Evolutionary conservation across 1,140 invertebrate species (phyloP).

Genomic region (Zaprionus tsacasi): DNA sequence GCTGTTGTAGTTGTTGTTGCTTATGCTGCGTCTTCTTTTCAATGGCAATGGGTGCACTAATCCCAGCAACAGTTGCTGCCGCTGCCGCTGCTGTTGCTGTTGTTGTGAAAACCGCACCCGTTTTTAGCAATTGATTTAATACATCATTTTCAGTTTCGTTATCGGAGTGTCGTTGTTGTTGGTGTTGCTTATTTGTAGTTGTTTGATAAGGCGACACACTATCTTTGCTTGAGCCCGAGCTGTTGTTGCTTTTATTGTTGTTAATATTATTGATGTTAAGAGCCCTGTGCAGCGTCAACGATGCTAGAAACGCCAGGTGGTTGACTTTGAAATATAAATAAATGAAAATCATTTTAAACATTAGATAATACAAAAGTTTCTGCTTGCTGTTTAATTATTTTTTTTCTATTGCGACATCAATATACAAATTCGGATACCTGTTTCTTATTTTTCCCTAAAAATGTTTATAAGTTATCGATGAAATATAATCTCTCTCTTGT

Average conservation of each 20-base stretch:
- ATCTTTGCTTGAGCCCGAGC: constrained; percentile 29
- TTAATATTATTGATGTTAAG: constrained; percentile 77
- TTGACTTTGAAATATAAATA: constrained; percentile 59
- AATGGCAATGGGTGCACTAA: constrained; percentile 65
- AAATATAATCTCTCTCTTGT: background rate
- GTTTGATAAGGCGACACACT: constrained; percentile 36
- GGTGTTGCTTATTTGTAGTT: constrained; percentile 46
- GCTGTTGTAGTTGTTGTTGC: constrained; percentile 32
- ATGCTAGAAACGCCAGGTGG: constrained; percentile 67
- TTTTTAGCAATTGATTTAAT: constrained; percentile 69
- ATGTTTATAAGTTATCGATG: background rate
- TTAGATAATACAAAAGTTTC: background rate
- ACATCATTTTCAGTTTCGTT: constrained; percentile 64
- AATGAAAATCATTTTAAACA: background rate
- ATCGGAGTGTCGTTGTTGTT: constrained; percentile 66
- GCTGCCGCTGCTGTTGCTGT: constrained; percentile 50
- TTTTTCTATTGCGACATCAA: background rate
- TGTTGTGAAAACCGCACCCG: constrained; percentile 66
- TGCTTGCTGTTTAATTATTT: background rate
- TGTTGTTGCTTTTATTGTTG: constrained; percentile 42
- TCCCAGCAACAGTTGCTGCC: constrained; percentile 14
- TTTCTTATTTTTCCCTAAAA: background rate
- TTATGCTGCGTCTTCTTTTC: constrained; percentile 57
- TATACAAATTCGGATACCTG: background rate
- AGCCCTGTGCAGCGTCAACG: constrained; percentile 72